A percentile compares a stretch with the other conserved stretches of the same genome.
These are phyloP conservation scores for Pemphredon lugubris DNA, from an alignment of 2,888 invertebrate genomes.

Conservation along the genomic window DNA sequence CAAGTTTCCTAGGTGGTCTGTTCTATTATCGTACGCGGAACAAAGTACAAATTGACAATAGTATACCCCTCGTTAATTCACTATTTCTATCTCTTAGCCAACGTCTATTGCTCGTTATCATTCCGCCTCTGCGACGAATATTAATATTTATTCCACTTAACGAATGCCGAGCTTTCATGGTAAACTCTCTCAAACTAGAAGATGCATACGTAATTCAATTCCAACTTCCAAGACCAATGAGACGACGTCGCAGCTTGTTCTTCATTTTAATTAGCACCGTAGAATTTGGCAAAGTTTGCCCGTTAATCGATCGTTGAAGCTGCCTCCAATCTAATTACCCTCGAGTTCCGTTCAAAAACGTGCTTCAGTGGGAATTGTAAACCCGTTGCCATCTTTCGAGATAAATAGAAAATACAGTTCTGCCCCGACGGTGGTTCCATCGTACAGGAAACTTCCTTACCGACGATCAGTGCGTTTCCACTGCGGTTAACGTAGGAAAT, in stretches of 20 bases:
- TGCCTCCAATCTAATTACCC: conserved; percentile 53
- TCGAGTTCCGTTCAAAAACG: conserved; percentile 43
- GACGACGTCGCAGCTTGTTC: conserved; percentile 16
- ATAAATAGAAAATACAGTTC: conserved; percentile 7
- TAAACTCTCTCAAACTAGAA: conserved; percentile 18
- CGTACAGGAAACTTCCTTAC: conserved; percentile 55
- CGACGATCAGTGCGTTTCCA: conserved; percentile 47
- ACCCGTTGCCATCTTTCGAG: conserved; percentile 50
- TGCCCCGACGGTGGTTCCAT: conserved; percentile 2
- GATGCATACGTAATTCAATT: conserved; percentile 33
- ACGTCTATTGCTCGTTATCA: not conserved
- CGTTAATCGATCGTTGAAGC: conserved; percentile 63
- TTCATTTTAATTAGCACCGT: conserved; percentile 52
- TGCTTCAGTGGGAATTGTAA: not conserved
- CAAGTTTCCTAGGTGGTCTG: too few species aligned
- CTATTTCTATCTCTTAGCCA: not conserved
- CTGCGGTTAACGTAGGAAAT: conserved; percentile 52
- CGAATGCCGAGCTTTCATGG: conserved; percentile 10
- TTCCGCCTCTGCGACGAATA: not conserved
- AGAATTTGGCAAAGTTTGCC: conserved; percentile 58
- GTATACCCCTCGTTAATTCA: too few species aligned
- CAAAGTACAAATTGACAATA: too few species aligned
- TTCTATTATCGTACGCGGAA: too few species aligned
- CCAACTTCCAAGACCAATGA: conserved; percentile 14
- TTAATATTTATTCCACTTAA: conserved; percentile 22